Conservation (phyloP, 2,888 invertebrate genomes). For the Sminthurinus aureus region DNA sequence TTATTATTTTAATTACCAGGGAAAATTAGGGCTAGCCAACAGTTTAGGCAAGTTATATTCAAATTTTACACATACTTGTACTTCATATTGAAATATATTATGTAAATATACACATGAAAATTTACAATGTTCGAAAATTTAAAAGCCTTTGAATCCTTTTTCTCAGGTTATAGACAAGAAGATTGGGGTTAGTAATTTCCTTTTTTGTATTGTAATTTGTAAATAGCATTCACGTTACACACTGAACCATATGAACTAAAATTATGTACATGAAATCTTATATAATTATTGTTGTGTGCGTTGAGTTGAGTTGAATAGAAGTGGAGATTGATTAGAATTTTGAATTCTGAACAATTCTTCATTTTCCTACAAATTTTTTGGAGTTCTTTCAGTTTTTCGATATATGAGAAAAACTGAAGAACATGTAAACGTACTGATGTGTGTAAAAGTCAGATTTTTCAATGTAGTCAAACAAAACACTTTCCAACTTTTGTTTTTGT, state of each 20-base stretch:
- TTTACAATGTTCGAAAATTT: neutral
- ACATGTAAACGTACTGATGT: too few species aligned
- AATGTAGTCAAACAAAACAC: neutral
- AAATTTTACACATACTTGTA: too few species aligned
- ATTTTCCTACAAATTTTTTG: neutral
- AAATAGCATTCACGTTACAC: too few species aligned
- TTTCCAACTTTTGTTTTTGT: neutral
- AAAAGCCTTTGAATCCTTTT: neutral
- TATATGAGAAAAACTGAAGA: neutral
- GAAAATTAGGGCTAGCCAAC: conserved; percentile 33
- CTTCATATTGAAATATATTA: neutral
- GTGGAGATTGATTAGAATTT: neutral
- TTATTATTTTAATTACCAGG: conserved; percentile 39
- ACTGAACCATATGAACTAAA: too few species aligned
- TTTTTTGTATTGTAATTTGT: neutral
- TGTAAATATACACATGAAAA: neutral
- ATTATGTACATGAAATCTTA: too few species aligned
- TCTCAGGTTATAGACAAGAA: conserved; percentile 32
- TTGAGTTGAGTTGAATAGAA: neutral
- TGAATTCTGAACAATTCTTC: neutral
- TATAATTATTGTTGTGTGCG: too few species aligned
- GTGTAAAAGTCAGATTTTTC: neutral
- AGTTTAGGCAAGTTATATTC: neutral
- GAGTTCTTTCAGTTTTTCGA: too few species aligned
- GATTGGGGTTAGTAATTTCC: conserved; percentile 34